Percentiles rank a stretch among this genome's conserved stretches.
Conservation (phyloP, 2,797 vertebrate genomes). For the Danio jaintianensis region DNA sequence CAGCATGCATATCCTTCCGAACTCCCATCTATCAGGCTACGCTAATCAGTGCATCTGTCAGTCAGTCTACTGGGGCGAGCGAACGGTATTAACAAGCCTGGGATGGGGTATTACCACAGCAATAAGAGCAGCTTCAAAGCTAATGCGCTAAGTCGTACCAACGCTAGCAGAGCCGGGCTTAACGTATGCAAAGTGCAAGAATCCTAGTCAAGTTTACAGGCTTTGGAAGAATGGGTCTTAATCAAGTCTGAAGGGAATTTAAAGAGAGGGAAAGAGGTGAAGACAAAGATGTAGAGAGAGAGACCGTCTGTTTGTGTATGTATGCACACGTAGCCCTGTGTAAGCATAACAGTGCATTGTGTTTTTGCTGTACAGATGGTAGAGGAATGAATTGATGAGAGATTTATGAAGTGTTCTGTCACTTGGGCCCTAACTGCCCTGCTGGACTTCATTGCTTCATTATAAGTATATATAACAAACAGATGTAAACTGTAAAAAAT, state of each 20-base stretch:
- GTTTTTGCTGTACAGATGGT: conserved; percentile 35
- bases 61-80: conserved; percentile 65
- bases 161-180: conserved; percentile 50
- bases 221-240: conserved; percentile 49
- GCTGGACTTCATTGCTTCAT: conserved; percentile 25
- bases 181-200: conserved; percentile 53
- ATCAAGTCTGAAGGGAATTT: conserved; percentile 52
- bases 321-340: background rate
- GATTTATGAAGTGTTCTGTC: conserved; percentile 37
- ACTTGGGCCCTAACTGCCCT: conserved; percentile 27
- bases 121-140: conserved; percentile 59
- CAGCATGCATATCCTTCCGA: conserved; percentile 69
- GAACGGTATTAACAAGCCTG: conserved; percentile 72
- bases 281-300: conserved; percentile 32
- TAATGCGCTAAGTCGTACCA: conserved; percentile 52
- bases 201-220: conserved; percentile 48
- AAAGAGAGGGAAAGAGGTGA: conserved; percentile 14
- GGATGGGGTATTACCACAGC: conserved; percentile 64
- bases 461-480: conserved; percentile 37
- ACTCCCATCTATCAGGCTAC: conserved; percentile 69
- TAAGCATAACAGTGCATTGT: conserved; percentile 29
- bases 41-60: conserved; percentile 76
- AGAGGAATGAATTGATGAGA: conserved; percentile 30
- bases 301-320: conserved; percentile 13
- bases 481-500: conserved; percentile 26